Base-by-base conservation (phyloP, 1,140 invertebrate genomes). In the Hylaeus anthracinus region DNA sequence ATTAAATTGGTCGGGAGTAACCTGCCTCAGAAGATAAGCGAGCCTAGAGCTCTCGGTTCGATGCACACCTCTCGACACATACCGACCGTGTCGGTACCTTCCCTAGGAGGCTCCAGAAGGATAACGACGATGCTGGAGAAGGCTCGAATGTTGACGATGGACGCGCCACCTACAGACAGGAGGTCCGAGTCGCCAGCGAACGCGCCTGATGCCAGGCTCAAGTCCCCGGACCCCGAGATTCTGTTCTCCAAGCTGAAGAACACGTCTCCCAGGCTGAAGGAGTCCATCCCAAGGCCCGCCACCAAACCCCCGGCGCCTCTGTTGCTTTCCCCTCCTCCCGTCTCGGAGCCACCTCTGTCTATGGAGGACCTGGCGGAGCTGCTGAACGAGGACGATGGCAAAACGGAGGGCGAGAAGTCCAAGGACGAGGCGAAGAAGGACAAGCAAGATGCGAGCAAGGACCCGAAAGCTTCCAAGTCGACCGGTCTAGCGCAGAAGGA, bases 331-430 rank as follows among this genome's bases (percentile, higher is more conserved):
- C 88, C 89, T 1, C 88, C 89, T 6, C 81, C 88, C 2, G 85
- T 85, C 1, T 83, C 82, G 2, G 86, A 81, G 37, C 90, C 90
- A 39, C 89, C 89, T 15, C 51, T 91, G 3, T 90, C 90, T 0
- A 88, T 84, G 66, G 90, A 90, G 55, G 90, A 91, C 73, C 14
- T 91, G 8, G 90, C 89, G 2, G 88, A 91, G 37, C 56, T 91
- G 9, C 72, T 91, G 26, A 82, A 83, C 58, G 90, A 91, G 1
- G 86, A 84, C 15, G 76, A 72, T 2, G 60, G 37, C 10, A 81
- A 76, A 0, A 0, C 2, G 5, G 75, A 85, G 26, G 45, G 8
- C 45, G 45, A 48, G 5, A 48, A 48, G 45, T 48, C 45, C 45
- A 6, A 80, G 70, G 69, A 76, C 5, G 72, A 83, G 10, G 1